Evolutionary conservation across 2,113 vertebrate genomes (phyloP).

Genomic region (Plotosus lineatus): DNA sequence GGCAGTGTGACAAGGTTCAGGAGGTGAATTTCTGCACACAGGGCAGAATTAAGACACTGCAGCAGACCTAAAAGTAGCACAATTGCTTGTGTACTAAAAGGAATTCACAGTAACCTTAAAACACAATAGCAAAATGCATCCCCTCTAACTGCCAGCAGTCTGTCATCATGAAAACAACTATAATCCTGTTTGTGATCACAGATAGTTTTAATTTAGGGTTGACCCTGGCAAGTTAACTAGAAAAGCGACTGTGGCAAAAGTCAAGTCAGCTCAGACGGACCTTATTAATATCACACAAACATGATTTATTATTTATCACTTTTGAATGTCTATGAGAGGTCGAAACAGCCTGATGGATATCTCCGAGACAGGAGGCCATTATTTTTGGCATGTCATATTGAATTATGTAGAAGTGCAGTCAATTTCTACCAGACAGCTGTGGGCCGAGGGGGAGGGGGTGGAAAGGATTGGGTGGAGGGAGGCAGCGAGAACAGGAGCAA

Average conservation of each 20-base stretch:
- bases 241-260: constrained; percentile 14
- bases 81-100: neutral
- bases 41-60: constrained; percentile 42
- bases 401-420: constrained; percentile 52
- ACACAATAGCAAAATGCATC: neutral
- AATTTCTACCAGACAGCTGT: constrained; percentile 37
- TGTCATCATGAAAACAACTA: neutral
- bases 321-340: constrained; percentile 49
- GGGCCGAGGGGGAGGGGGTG: constrained; percentile 6
- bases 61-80: neutral
- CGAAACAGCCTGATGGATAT: constrained; percentile 47
- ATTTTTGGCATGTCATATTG: constrained; percentile 53
- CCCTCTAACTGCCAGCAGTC: neutral
- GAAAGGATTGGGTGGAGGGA: neutral
- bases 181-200: neutral
- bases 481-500: constrained; percentile 24
- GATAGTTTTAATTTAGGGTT: constrained; percentile 26
- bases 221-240: constrained; percentile 7
- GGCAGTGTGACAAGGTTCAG: constrained; percentile 35
- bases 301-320: constrained; percentile 58
- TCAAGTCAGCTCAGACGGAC: constrained; percentile 15
- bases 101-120: neutral
- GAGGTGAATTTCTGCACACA: constrained; percentile 25
- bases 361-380: constrained; percentile 44
- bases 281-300: constrained; percentile 57